A percentile compares a stretch with the other conserved stretches of the same genome.
These are phyloP conservation scores for Festucalex cinctus DNA, from an alignment of 2,113 vertebrate species.

Conservation along the genomic window DNA sequence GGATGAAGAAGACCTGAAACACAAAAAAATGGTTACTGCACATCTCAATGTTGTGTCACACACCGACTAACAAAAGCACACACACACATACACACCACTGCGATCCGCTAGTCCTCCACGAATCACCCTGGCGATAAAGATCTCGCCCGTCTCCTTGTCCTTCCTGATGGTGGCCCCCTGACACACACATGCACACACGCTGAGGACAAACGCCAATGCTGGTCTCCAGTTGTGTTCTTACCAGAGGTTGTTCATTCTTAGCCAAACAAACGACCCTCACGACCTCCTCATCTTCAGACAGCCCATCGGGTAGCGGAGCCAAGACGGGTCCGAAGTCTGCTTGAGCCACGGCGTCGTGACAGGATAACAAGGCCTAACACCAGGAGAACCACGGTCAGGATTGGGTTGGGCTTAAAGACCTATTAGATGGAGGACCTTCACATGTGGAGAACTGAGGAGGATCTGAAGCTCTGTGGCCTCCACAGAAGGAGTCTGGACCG, in stretches of 20 bases:
- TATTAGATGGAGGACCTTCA: neutral
- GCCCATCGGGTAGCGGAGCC: neutral
- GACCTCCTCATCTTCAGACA: neutral
- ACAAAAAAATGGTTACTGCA: neutral
- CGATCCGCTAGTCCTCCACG: slow-evolving; percentile 2
- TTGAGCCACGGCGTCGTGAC: slow-evolving; percentile 1
- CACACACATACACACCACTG: neutral
- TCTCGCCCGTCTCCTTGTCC: slow-evolving; percentile 2
- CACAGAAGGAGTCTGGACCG: neutral
- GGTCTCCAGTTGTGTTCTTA: neutral
- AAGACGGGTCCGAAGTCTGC: neutral
- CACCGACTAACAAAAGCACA: neutral
- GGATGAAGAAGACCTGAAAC: slow-evolving; percentile 2
- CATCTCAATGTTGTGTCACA: neutral
- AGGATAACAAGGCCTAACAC: neutral
- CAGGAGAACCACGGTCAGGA: neutral
- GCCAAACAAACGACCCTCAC: slow-evolving; percentile 1
- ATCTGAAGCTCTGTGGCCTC: slow-evolving; percentile 5
- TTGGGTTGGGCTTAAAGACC: neutral
- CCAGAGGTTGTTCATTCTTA: slow-evolving; percentile 5
- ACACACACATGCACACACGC: neutral
- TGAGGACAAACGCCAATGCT: neutral
- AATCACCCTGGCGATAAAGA: slow-evolving; percentile 3
- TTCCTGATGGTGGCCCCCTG: slow-evolving; percentile 7
- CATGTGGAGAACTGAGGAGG: neutral